Evolutionary conservation across 2,888 invertebrate species (phyloP), one percentile per base, ranked within the genome.

Genomic region (Prenolepis imparis): DNA sequence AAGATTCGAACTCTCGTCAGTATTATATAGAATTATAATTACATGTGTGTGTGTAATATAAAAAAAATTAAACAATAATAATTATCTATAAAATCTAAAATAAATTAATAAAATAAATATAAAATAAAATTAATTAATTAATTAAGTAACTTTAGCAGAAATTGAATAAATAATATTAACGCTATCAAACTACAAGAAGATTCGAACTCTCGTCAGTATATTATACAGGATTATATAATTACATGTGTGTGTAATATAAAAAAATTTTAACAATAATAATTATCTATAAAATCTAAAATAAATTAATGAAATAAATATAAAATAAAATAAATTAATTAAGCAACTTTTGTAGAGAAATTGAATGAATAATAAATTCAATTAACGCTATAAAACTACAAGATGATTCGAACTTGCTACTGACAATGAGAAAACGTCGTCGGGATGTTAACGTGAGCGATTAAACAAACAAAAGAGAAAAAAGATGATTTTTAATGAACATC

Each of bases 401-500:
- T 18, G 3, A 67, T 28, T 67, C 28, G 18, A 66, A 41, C 18
- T n/a, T 24, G 8, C 15, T 70, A 36, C 8, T 52, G 8, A 39
- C 48, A 55, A 70, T 5, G 3, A 41, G n/a, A n/a, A 57, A 24
- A 39, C 3, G 3, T 24, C 12, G 36, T 24, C 12, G 36, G 18
- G n/a, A 5, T n/a, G 8, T 32, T 3, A 73, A 41, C 8, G 18
- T 8, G 9, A 5, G 28, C 12, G 8, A 36, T 64, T 44, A 52
- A 24, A n/a, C 32, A 15, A 67, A 28, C 18, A 41, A 52, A 48
- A 28, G 18, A 52, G 8, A 24, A 24, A 15, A 15, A 6, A 1
- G 11, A n/a, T 4, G 18, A 75, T 64, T 52, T 8, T 18, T 77
- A 77, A 55, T 28, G 24, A 55, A 55, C 28, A 39, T 77, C 15